Conservation (phyloP, 2,888 invertebrate genomes). For the Troides oblongomaculatus region DNA sequence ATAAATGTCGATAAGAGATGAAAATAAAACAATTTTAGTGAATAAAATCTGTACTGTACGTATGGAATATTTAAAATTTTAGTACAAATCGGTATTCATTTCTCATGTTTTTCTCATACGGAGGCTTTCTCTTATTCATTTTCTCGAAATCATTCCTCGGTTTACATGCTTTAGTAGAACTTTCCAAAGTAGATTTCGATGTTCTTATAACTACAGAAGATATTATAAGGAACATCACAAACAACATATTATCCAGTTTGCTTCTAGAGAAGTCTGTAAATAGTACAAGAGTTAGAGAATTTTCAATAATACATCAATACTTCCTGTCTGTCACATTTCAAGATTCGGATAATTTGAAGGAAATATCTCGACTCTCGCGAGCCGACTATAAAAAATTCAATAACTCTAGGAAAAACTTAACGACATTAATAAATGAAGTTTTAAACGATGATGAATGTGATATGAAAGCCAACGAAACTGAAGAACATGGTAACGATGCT, state of each 20-base stretch:
- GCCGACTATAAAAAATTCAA: slow-evolving; percentile 41
- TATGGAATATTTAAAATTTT: slow-evolving; percentile 10
- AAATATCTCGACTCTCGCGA: slow-evolving; percentile 47
- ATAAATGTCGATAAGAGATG: slow-evolving; percentile 18
- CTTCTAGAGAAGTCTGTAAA: slow-evolving; percentile 40
- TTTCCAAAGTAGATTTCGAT: slow-evolving; percentile 41
- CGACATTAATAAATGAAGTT: slow-evolving; percentile 49
- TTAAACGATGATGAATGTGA: slow-evolving; percentile 44
- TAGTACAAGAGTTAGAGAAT: slow-evolving; percentile 44
- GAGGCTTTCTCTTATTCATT: background rate
- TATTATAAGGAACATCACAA: slow-evolving; percentile 44
- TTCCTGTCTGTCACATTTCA: slow-evolving; percentile 49
- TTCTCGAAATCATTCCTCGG: slow-evolving; percentile 2
- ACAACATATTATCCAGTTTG: slow-evolving; percentile 48
- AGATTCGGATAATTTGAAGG: slow-evolving; percentile 46
- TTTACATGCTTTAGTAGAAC: slow-evolving; percentile 38
- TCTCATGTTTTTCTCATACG: slow-evolving; percentile 21
- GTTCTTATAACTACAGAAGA: slow-evolving; percentile 42
- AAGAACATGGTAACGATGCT: slow-evolving; percentile 32
- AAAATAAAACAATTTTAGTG: slow-evolving; percentile 22
- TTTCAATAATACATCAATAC: slow-evolving; percentile 49
- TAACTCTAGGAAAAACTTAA: slow-evolving; percentile 41
- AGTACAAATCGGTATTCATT: background rate
- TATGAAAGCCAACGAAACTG: slow-evolving; percentile 31
- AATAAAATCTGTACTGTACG: background rate